Evolutionary conservation across 2,888 invertebrate genomes (phyloP), one percentile per base, ranked within the genome.

Genomic region (Gerris lacustris): DNA sequence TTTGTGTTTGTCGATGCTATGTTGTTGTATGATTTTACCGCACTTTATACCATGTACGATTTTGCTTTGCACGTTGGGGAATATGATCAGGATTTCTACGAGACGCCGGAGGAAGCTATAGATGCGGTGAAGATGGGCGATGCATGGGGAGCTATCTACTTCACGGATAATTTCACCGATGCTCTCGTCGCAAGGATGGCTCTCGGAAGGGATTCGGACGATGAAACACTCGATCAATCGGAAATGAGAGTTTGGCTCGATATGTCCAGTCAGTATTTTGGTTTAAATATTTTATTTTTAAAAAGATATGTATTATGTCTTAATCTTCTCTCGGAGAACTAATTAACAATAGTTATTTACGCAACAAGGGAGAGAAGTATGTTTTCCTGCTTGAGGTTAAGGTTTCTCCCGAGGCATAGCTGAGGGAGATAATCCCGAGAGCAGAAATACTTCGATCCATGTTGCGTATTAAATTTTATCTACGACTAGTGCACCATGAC

Each of bases 231-330:
- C 70, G 88, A 90, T 75, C 90, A 91, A 74, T 94, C 93, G 67
- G 93, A 93, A 79, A 88, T 94, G 72, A 85, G 91, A 78, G 91
- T 94, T 69, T 92, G 92, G 90, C 85, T 94, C 72, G 95, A 95
- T 80, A 92, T 94, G 91, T 92, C 94, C 76, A 96, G 88, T 88
- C 80, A 83, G 83, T 70, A 63, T 68, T 43, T 31, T 31, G 31
- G 31, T 31, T 31, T 31, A 31, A 31, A 2, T 31, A 31, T 31
- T 31, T 31, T 31, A 31, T 31, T 31, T 31, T 31, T 31, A 31
- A 31, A 31, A 4, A 31, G 31, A 31, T 31, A n/a, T 31, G 31
- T 31, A 31, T 4, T n/a, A n/a, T 31, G 31, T 31, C 31, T 31
- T 31, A 31, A 31, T 31, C 31, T 31, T 31, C 31, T 31, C 31